Conservation (phyloP, 2,113 vertebrate genomes). For the Cacatua alba region DNA sequence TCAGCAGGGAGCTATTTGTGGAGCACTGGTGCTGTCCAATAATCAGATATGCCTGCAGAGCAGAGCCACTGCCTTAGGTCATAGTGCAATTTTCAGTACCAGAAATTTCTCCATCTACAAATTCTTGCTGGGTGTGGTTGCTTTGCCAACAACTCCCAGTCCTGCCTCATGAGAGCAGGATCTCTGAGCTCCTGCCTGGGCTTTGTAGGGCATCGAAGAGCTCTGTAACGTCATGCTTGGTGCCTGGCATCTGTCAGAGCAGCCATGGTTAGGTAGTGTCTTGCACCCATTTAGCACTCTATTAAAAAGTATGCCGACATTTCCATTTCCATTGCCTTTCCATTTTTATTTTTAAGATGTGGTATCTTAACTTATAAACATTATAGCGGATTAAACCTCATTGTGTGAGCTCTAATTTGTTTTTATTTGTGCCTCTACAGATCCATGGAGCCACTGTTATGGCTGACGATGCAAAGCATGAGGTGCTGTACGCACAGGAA, state of each 20-base stretch:
- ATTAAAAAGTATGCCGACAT: background rate
- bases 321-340: background rate
- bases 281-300: background rate
- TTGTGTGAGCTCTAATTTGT: background rate
- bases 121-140: slow-evolving; percentile 53
- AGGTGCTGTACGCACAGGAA: background rate
- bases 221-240: background rate
- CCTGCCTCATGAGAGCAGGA: slow-evolving; percentile 7
- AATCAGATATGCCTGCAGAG: slow-evolving; percentile 23
- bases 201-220: background rate
- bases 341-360: background rate
- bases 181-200: background rate
- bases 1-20: slow-evolving; percentile 47
- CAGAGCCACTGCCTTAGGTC: slow-evolving; percentile 46
- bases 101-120: slow-evolving; percentile 13
- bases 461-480: background rate
- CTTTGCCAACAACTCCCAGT: background rate
- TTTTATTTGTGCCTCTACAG: background rate
- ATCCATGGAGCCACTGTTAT: background rate
- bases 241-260: background rate
- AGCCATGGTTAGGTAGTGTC: background rate
- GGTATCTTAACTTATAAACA: background rate
- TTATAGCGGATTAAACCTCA: background rate
- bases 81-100: slow-evolving; percentile 31
- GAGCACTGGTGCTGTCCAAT: slow-evolving; percentile 9